phyloP scores from a whole-genome alignment of 2,888 invertebrate species.

The Mystacides longicornis region DNA sequence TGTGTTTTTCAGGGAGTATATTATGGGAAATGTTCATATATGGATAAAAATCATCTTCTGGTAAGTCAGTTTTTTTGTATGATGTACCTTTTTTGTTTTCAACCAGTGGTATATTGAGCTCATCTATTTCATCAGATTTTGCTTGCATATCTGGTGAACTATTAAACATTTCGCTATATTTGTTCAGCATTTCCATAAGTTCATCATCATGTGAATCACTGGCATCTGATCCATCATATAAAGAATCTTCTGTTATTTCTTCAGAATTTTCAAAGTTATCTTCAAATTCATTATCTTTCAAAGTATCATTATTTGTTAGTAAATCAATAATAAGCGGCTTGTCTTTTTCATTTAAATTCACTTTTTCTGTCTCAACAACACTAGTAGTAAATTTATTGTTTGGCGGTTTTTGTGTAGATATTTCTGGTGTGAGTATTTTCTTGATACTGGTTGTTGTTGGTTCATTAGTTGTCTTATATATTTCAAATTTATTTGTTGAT shows the following conservation, averaged over 20 bases:
- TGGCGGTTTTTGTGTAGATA: not conserved
- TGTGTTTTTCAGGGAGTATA: not conserved
- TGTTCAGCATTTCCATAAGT: constrained; percentile 23
- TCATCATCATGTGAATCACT: constrained; percentile 20
- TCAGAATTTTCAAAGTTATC: not conserved
- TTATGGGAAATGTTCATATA: not conserved
- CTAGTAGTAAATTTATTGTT: not conserved
- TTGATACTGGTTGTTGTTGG: constrained; percentile 2
- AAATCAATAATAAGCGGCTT: constrained; percentile 8
- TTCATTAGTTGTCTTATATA: not conserved
- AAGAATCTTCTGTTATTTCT: constrained; percentile 5
- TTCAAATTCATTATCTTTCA: not conserved
- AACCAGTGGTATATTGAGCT: constrained; percentile 11
- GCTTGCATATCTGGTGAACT: not conserved
- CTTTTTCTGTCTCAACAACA: not conserved
- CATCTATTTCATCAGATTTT: constrained; percentile 11
- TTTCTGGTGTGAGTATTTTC: not conserved
- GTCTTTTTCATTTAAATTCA: not conserved
- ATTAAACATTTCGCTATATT: constrained; percentile 24
- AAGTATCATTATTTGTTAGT: constrained; percentile 10
- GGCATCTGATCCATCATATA: not conserved
- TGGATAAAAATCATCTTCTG: not conserved
- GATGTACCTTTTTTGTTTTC: constrained; percentile 13
- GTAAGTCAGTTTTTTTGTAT: constrained; percentile 13
- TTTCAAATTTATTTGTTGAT: constrained; percentile 3